Conservation (phyloP, 92 coral and sea anemone genomes). For the Bergia sp. region DNA sequence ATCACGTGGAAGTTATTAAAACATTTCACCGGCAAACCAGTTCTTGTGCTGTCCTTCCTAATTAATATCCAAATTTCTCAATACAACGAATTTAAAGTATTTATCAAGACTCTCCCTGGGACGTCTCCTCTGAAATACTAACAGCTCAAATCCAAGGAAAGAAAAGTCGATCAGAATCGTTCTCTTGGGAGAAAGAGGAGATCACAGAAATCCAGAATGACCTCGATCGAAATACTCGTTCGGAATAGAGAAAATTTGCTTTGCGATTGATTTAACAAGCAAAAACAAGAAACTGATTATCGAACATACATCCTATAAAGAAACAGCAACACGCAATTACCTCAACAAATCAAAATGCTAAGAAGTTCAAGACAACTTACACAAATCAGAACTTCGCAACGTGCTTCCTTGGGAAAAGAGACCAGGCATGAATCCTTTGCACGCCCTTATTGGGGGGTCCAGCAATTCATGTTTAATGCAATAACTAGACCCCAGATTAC, state of each 20-base stretch:
- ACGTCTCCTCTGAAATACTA: background rate
- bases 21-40: background rate
- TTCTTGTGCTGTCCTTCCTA: background rate
- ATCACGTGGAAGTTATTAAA: conserved; percentile 17
- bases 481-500: conserved; percentile 4
- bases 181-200: background rate
- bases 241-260: background rate
- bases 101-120: background rate
- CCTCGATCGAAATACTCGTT: conserved; percentile 2
- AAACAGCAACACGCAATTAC: background rate
- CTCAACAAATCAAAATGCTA: background rate
- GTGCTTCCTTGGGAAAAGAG: conserved; percentile 79
- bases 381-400: conserved; percentile 63
- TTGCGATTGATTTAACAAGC: background rate
- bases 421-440: conserved; percentile 56
- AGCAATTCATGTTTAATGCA: conserved; percentile 35
- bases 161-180: background rate
- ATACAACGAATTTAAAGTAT: background rate
- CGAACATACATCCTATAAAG: background rate
- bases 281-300: background rate
- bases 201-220: conserved; percentile 3
- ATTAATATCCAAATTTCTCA: background rate
- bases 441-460: conserved; percentile 63
- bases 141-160: background rate
- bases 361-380: conserved; percentile 23